phyloP scores from a whole-genome alignment of 1,140 invertebrate genomes.

The Bombyx mandarina region DNA sequence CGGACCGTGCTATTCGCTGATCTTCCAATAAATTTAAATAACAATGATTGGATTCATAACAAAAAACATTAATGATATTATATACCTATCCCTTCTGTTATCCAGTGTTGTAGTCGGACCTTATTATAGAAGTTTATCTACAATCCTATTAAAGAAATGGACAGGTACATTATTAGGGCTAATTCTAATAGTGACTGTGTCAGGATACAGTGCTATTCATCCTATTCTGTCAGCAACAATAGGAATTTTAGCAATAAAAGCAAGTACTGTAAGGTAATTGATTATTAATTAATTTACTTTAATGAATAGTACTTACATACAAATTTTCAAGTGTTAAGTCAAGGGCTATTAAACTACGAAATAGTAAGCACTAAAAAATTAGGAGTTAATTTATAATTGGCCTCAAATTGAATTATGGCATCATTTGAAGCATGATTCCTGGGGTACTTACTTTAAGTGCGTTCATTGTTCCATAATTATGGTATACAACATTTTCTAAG shows the following conservation, averaged over 20 bases:
- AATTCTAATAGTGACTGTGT: conserved; percentile 44
- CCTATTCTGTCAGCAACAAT: conserved; percentile 43
- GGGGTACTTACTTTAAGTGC: no score
- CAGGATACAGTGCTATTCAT: conserved; percentile 48
- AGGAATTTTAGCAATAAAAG: conserved; percentile 47
- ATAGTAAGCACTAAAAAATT: no score
- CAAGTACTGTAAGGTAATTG: conserved; percentile 37
- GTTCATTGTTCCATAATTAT: no score
- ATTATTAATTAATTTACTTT: no score
- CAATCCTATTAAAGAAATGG: conserved; percentile 47
- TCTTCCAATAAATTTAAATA: background rate
- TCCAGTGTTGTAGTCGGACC: conserved; percentile 51
- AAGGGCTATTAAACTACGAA: no score
- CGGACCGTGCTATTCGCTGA: no score
- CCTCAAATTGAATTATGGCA: no score
- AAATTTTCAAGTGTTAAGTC: no score
- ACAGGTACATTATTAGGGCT: conserved; percentile 43
- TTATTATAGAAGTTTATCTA: conserved; percentile 39
- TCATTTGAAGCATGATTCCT: no score
- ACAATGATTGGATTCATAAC: conserved; percentile 47
- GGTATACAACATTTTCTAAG: no score
- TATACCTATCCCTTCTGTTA: conserved; percentile 52
- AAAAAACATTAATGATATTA: conserved; percentile 57
- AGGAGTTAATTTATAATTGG: no score
- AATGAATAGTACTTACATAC: no score